Evolutionary conservation across 2,113 vertebrate genomes (phyloP).

Genomic region (Aphelocoma coerulescens): DNA sequence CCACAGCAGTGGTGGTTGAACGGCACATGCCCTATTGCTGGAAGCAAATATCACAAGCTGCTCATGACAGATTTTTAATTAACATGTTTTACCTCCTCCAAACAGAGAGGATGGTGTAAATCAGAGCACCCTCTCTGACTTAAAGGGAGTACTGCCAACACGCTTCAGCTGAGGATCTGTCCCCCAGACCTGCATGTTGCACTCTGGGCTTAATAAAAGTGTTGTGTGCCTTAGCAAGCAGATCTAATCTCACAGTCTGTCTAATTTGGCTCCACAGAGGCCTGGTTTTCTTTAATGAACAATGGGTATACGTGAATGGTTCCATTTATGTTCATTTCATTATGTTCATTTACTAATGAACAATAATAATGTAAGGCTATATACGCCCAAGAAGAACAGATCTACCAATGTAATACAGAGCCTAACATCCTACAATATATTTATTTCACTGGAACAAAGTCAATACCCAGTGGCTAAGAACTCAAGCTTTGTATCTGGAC

Average conservation of each 20-base stretch:
- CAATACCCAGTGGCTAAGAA: neutral
- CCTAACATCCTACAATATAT: neutral
- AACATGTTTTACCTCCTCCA: constrained; percentile 8
- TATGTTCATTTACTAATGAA: neutral
- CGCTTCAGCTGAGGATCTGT: neutral
- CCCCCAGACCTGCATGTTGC: neutral
- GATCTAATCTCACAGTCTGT: neutral
- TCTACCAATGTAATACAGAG: neutral
- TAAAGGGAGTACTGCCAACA: neutral
- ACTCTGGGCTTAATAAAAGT: neutral
- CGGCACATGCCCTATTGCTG: neutral
- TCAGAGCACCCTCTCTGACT: neutral
- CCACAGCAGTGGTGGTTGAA: neutral
- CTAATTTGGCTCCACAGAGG: neutral
- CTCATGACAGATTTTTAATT: constrained; percentile 54
- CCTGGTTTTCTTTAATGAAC: neutral
- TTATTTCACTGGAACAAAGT: neutral
- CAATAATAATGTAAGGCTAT: neutral
- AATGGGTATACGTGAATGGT: neutral
- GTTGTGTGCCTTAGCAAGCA: neutral
- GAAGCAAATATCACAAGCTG: constrained; percentile 49
- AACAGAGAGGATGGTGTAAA: neutral
- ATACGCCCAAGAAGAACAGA: neutral
- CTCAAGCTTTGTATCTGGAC: neutral
- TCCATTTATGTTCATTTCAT: neutral